A percentile compares a stretch with the other conserved stretches of the same genome.
phyloP scores from a whole-genome alignment of 1,140 invertebrate species.

The Riptortus pedestris region DNA sequence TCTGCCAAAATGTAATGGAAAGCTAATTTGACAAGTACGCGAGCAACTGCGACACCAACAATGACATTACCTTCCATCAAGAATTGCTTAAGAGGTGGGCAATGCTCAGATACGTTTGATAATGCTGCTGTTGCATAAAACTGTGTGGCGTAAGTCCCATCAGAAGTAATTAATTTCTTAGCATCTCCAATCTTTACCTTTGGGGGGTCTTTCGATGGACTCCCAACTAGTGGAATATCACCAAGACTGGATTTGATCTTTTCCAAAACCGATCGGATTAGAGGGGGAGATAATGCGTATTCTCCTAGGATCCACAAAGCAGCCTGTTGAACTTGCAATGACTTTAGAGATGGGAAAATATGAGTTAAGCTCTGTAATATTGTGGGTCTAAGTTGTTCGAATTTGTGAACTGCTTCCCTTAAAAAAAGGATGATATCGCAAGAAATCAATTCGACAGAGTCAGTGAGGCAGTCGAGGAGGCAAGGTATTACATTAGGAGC shows the following conservation, averaged over 20 bases:
- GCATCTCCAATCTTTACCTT: conserved; percentile 40
- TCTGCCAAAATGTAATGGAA: background rate
- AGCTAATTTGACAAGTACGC: background rate
- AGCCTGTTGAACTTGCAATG: conserved; percentile 76
- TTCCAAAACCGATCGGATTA: conserved; percentile 68
- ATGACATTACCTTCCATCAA: background rate
- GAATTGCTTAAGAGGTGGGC: background rate
- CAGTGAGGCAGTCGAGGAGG: conserved; percentile 88
- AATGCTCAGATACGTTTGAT: background rate
- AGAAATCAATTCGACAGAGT: conserved; percentile 86
- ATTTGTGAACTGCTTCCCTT: conserved; percentile 85
- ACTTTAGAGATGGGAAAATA: conserved; percentile 68
- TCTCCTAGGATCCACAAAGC: conserved; percentile 97
- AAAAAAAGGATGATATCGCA: conserved; percentile 89
- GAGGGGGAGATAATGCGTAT: conserved; percentile 67
- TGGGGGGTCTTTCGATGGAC: conserved; percentile 48
- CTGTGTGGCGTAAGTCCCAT: background rate
- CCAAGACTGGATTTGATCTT: conserved; percentile 66
- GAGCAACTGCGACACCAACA: background rate
- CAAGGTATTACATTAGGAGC: conserved; percentile 86
- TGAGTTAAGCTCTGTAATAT: conserved; percentile 75
- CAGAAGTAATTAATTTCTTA: background rate
- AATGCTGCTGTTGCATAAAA: background rate
- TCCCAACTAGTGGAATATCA: conserved; percentile 73
- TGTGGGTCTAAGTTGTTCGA: conserved; percentile 63